Evolutionary conservation across 2,797 vertebrate genomes (phyloP).

Genomic region (Chaetodon trifasciatus): DNA sequence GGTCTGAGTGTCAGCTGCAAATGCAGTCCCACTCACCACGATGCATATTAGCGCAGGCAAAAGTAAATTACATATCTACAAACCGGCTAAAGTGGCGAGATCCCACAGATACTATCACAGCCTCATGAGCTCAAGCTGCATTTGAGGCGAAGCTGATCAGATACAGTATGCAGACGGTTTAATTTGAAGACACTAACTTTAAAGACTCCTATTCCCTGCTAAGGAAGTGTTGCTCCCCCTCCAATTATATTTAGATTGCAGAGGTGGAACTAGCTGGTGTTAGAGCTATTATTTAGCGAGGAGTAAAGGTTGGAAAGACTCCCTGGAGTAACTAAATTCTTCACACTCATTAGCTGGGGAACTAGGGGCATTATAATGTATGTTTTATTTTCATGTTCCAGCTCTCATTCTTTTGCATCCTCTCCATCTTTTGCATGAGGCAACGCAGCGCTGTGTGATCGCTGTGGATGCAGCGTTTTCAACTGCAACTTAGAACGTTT

Average conservation of each 20-base stretch:
- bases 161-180: conserved; percentile 57
- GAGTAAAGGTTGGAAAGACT: conserved; percentile 74
- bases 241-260: conserved; percentile 81
- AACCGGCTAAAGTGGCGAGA: conserved; percentile 23
- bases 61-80: conserved; percentile 24
- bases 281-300: conserved; percentile 73
- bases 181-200: conserved; percentile 66
- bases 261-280: conserved; percentile 54
- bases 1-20: conserved; percentile 19
- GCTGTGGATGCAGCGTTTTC: conserved; percentile 11
- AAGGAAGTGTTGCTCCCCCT: conserved; percentile 69
- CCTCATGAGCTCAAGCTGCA: conserved; percentile 23
- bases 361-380: conserved; percentile 49
- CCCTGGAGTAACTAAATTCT: conserved; percentile 62
- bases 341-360: conserved; percentile 63
- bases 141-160: conserved; percentile 50
- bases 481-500: neutral
- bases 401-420: conserved; percentile 31
- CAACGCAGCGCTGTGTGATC: conserved; percentile 6
- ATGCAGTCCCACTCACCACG: conserved; percentile 27
- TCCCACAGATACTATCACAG: conserved; percentile 40
- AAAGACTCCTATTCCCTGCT: conserved; percentile 64
- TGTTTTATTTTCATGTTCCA: conserved; percentile 47
- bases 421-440: conserved; percentile 16
- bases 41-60: conserved; percentile 22